Conservation (phyloP, 2,888 invertebrate species). For the Acleris literana region DNA sequence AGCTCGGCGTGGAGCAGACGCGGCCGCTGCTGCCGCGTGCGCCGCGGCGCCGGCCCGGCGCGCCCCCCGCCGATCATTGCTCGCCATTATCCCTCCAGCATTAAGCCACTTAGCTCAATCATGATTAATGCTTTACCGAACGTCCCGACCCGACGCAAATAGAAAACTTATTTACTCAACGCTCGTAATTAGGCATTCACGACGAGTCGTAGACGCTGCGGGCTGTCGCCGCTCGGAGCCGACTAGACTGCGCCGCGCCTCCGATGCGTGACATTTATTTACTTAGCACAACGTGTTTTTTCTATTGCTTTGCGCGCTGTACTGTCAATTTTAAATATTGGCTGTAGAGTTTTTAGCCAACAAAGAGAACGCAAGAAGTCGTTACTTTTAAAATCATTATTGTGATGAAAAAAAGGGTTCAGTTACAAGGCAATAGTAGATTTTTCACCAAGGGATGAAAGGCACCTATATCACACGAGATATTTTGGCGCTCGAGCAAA, state of each 20-base stretch:
- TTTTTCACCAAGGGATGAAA: too few species aligned
- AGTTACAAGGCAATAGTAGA: too few species aligned
- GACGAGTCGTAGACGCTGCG: conserved; percentile 71
- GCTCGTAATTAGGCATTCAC: conserved; percentile 82
- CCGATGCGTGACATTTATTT: conserved; percentile 55
- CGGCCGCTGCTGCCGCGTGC: conserved; percentile 40
- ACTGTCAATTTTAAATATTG: too few species aligned
- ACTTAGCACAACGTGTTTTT: conserved; percentile 30
- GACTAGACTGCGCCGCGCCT: conserved; percentile 62
- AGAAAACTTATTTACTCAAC: conserved; percentile 81
- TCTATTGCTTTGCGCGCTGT: not conserved
- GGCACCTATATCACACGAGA: too few species aligned
- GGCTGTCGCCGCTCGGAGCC: conserved; percentile 70
- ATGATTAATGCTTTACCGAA: conserved; percentile 84
- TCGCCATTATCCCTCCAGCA: conserved; percentile 81
- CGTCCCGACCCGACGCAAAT: conserved; percentile 77
- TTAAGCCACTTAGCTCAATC: conserved; percentile 85
- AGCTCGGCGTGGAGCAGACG: conserved; percentile 15
- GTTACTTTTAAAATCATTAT: too few species aligned
- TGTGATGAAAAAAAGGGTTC: too few species aligned
- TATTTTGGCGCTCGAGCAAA: too few species aligned
- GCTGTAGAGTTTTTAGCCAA: too few species aligned
- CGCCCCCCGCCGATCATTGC: conserved; percentile 81
- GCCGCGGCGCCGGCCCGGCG: conserved; percentile 69
- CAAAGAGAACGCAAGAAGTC: too few species aligned